These are phyloP conservation scores for Blera fallax DNA, from an alignment of 2,888 invertebrate genomes.

Conservation along the genomic window DNA sequence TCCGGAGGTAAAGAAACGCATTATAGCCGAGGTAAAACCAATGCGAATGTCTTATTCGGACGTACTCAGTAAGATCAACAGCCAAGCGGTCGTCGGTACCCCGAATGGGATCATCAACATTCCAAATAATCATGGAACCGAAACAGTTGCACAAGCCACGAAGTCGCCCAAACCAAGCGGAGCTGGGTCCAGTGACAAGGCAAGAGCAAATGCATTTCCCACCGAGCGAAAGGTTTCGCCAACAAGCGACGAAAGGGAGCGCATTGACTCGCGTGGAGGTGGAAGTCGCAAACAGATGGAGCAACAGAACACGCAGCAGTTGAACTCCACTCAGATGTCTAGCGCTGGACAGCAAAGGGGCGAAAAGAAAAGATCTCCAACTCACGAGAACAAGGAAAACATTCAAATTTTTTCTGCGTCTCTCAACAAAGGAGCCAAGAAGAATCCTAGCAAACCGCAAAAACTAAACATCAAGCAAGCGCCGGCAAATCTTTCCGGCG, in stretches of 20 bases:
- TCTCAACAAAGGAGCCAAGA: conserved; percentile 56
- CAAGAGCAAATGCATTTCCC: conserved; percentile 8
- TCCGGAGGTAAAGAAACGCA: conserved; percentile 83
- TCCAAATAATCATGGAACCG: conserved; percentile 4
- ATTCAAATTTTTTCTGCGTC: conserved; percentile 74
- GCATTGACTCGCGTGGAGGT: conserved; percentile 26
- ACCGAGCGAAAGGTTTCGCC: conserved; percentile 47
- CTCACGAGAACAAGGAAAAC: conserved; percentile 81
- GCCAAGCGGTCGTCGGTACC: conserved; percentile 82
- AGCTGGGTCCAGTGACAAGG: background rate
- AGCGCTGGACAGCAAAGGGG: conserved; percentile 74
- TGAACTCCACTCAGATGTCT: background rate
- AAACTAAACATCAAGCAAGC: conserved; percentile 77
- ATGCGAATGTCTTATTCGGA: conserved; percentile 94
- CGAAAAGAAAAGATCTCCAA: conserved; percentile 80
- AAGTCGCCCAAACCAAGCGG: conserved; percentile 34
- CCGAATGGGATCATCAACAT: conserved; percentile 35
- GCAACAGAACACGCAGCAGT: background rate
- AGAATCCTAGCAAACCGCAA: conserved; percentile 59
- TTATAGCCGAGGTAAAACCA: conserved; percentile 92
- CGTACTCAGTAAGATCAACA: conserved; percentile 87
- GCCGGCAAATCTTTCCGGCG: background rate
- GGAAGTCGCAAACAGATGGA: conserved; percentile 28
- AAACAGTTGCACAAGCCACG: conserved; percentile 4
- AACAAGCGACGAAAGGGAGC: conserved; percentile 39